Conservation (phyloP, 2,888 invertebrate genomes). For the Heteromurus nitidus region DNA sequence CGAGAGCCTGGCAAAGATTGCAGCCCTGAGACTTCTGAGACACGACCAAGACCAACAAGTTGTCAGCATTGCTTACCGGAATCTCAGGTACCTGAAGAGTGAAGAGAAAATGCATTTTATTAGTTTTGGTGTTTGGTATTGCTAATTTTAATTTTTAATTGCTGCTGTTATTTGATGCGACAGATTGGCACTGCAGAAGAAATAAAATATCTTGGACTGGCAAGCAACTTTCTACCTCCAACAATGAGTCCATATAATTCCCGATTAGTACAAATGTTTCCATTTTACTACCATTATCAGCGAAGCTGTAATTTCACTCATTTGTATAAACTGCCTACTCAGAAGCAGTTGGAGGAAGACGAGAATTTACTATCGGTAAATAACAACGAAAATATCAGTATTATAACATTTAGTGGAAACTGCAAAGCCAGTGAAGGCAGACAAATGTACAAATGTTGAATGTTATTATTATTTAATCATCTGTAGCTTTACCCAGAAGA, state of each 20-base stretch:
- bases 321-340: slow-evolving; percentile 19
- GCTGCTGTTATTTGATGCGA: neutral
- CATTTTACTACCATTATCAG: slow-evolving; percentile 32
- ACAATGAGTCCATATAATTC: slow-evolving; percentile 11
- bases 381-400: too few species aligned
- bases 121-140: slow-evolving; percentile 11
- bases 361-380: neutral
- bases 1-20: neutral
- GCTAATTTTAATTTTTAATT: neutral
- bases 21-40: slow-evolving; percentile 13
- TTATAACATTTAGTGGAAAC: too few species aligned
- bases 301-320: neutral
- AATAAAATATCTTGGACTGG: slow-evolving; percentile 21
- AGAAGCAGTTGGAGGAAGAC: slow-evolving; percentile 25
- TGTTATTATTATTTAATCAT: too few species aligned
- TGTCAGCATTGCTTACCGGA: slow-evolving; percentile 46
- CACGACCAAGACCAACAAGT: slow-evolving; percentile 36
- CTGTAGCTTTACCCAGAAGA: slow-evolving; percentile 4
- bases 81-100: too few species aligned
- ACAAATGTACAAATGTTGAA: too few species aligned
- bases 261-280: neutral
- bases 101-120: too few species aligned
- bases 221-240: slow-evolving; percentile 25
- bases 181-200: neutral
- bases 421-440: too few species aligned